Base-by-base conservation (phyloP, 2,113 vertebrate species). In the Dicerorhinus sumatrensis region DNA sequence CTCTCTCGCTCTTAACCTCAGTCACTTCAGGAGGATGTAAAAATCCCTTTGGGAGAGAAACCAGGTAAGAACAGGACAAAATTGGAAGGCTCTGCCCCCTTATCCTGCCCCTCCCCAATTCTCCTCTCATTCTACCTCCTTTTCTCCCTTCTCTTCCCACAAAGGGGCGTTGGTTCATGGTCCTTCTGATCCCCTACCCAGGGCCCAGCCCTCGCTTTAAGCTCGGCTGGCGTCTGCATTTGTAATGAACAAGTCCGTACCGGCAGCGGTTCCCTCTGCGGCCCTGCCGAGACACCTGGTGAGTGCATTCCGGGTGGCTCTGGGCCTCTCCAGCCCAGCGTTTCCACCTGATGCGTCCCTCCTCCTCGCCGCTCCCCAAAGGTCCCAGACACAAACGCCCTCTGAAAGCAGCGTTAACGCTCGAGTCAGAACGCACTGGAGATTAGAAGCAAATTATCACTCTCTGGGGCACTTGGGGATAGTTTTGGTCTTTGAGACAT, bases 181-280 rank as follows among this genome's bases (percentile, higher is more conserved):
- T 42, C 31, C 42, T 29, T 39, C 1, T 1, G 3, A 14, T 48
- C 12, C 5, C 1, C 1, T 6, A 33, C 21, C 13, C 18, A 31
- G 84, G 42, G 48, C 60, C 51, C 3, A 7, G 6, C 5, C 56
- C 5, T 31, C 46, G 12, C 51, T 4, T 12, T 31, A 25, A 63
- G 33, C 17, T 11, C 16, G 39, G 36, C 27, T 25, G 70, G 42
- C 1, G 1, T 31, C 48, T 73, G n/a, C 25, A 10, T 92, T 58
- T 25, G 33, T n/a, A 82, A 21, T 62, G 48, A 67, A 33, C 11
- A 20, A 73, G 62, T 27, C 17, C 1, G 6, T 3, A 18, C 33
- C 23, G 1, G 23, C 8, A 0, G 1, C 4, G 0, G 81, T 54
- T 62, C 33, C 76, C 81, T 12, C 3, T 1, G 33, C 11, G 0